Conservation (phyloP, 2,888 invertebrate genomes). For the Girardia tigrina region DNA sequence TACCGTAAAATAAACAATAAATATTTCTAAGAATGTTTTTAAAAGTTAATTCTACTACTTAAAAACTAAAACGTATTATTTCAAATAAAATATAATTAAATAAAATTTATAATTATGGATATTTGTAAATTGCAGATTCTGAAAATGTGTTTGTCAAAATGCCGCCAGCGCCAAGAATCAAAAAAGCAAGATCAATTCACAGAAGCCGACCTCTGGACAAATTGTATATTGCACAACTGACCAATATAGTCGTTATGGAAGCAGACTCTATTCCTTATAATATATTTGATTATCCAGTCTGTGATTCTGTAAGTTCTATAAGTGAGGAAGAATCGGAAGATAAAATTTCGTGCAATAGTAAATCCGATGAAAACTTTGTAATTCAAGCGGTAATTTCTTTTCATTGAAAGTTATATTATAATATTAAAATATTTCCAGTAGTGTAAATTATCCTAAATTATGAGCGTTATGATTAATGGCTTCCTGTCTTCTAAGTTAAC, state of each 20-base stretch:
- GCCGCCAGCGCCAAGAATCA: not conserved
- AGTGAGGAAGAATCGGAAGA: constrained; percentile 1
- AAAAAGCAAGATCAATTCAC: not conserved
- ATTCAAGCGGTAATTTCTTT: too few relatives aligned
- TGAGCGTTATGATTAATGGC: too few relatives aligned
- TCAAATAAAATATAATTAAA: too few relatives aligned
- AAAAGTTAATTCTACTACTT: too few relatives aligned
- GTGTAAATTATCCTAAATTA: too few relatives aligned
- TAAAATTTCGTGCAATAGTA: not conserved
- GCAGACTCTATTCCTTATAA: not conserved
- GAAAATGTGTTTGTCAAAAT: not conserved
- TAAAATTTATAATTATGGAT: not conserved
- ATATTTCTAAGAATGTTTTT: too few relatives aligned
- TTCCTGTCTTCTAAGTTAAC: too few relatives aligned
- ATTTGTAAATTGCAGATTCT: not conserved
- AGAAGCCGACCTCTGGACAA: not conserved
- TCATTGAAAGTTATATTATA: too few relatives aligned
- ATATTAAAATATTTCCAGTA: too few relatives aligned
- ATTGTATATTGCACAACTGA: not conserved
- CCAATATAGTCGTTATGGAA: not conserved
- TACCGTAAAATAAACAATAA: too few relatives aligned
- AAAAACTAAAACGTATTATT: too few relatives aligned
- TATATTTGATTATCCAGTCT: constrained; percentile 31
- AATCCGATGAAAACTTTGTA: constrained; percentile 7
- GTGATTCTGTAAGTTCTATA: constrained; percentile 3